These are phyloP conservation scores for Chloropsis cyanopogon DNA, from an alignment of 2,113 vertebrate genomes.

Conservation along the genomic window DNA sequence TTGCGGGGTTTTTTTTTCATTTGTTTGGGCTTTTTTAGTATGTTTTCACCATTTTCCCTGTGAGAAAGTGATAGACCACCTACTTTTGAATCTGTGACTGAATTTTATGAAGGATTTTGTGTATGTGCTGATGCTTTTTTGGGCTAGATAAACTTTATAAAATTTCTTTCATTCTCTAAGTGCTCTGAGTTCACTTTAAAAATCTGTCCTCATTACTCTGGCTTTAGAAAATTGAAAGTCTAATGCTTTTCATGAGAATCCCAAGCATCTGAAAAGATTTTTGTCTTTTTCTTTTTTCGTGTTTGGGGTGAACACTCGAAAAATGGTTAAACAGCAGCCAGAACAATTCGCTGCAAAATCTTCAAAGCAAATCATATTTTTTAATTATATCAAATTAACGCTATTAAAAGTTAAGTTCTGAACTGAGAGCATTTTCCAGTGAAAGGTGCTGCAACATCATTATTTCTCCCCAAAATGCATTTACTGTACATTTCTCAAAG, in stretches of 20 bases:
- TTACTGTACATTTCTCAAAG: conserved; percentile 92
- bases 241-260: neutral
- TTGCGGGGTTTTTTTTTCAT: neutral
- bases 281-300: neutral
- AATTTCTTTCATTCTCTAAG: neutral
- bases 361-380: conserved; percentile 76
- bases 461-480: conserved; percentile 90
- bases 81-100: neutral
- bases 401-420: conserved; percentile 82
- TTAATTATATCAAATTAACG: conserved; percentile 83
- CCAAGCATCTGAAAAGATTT: neutral
- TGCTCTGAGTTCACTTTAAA: neutral
- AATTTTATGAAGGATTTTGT: neutral
- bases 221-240: neutral
- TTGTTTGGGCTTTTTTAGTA: neutral
- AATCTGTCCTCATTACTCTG: neutral
- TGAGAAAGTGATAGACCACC: neutral
- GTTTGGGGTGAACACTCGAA: neutral
- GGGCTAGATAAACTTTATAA: neutral
- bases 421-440: conserved; percentile 78
- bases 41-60: neutral
- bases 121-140: neutral
- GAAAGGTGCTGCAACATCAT: conserved; percentile 87
- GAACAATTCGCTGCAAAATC: conserved; percentile 71
- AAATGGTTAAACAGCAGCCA: conserved; percentile 72